Base-by-base conservation (phyloP, 2,888 invertebrate species). In the Timandra comae region DNA sequence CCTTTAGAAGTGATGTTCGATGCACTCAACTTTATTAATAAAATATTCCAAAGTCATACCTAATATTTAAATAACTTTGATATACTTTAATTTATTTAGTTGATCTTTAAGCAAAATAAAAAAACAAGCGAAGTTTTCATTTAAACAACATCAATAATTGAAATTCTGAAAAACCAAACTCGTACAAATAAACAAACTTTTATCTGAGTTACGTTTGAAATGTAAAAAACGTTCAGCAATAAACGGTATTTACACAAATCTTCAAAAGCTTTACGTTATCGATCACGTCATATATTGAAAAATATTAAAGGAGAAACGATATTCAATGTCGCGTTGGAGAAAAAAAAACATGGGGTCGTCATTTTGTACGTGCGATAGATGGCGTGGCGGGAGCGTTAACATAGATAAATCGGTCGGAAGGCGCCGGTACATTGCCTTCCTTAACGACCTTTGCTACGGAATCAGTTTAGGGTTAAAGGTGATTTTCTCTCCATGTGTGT, bases 381-480 rank as follows among this genome's bases (percentile, higher is more conserved):
- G 71, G 66, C 58, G 59, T 47, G 46, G 59, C 54, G 57, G 53
- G 53, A 51, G 56, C 57, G 64, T 58, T 66, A 68, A 66, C 64
- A 54, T 56, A 69, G 63, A 67, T 63, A 46, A 49, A 82, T 82
- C 76, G 81, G 66, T 75, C 71, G 75, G 76, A 79, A 79, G 76
- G 54, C 63, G 55, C 63, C 74, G 78, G 61, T 76, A 80, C 81
- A 80, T 82, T 80, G 78, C 63, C 73, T 75, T 69, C 74, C 76
- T 68, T 81, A 82, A 81, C 80, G 79, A 80, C 75, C 69, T 75
- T 63, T 63, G 57, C 56, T 64, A 62, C 62, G 60, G 71, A 78
- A 78, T 78, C 79, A 71, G 74, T 75, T 78, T 74, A 71, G 71
- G 76, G 77, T 75, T 74, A 71, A 78, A 78, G 72, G 70, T 75